Percentiles rank a stretch among this genome's conserved stretches.
Evolutionary conservation across 1,140 invertebrate genomes (phyloP).

Genomic region (Lepidostoma basale): DNA sequence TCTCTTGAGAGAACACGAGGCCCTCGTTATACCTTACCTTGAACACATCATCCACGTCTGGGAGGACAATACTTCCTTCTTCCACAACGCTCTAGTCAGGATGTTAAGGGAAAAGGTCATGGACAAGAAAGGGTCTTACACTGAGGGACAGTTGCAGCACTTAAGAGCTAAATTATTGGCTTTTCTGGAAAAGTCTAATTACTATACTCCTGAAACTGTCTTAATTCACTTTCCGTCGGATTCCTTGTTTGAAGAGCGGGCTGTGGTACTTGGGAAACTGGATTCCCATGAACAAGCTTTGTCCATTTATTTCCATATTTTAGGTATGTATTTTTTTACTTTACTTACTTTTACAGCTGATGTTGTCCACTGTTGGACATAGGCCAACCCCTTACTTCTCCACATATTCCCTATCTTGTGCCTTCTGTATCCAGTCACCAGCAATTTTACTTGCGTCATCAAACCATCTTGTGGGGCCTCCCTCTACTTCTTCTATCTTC

Average conservation of each 20-base stretch:
- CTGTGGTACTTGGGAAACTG: conserved; percentile 87
- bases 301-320: conserved; percentile 84
- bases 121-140: conserved; percentile 63
- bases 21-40: conserved; percentile 88
- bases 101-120: conserved; percentile 73
- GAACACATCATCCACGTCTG: conserved; percentile 92
- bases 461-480: too few relatives aligned
- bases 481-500: neutral
- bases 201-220: conserved; percentile 88
- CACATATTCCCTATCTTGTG: too few relatives aligned
- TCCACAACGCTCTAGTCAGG: conserved; percentile 90
- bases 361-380: too few relatives aligned
- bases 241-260: conserved; percentile 89
- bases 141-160: conserved; percentile 65
- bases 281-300: conserved; percentile 91
- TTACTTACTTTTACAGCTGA: neutral
- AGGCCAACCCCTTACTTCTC: too few relatives aligned
- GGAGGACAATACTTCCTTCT: conserved; percentile 83
- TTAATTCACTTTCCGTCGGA: conserved; percentile 87
- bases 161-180: conserved; percentile 78
- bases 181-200: conserved; percentile 82
- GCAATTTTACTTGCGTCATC: too few relatives aligned
- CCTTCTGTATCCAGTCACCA: too few relatives aligned
- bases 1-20: conserved; percentile 79
- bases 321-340: conserved; percentile 55